A percentile compares a stretch with the other conserved stretches of the same genome.
Conservation (phyloP, 2,888 invertebrate genomes). For the Agrenia bidenticulata region DNA sequence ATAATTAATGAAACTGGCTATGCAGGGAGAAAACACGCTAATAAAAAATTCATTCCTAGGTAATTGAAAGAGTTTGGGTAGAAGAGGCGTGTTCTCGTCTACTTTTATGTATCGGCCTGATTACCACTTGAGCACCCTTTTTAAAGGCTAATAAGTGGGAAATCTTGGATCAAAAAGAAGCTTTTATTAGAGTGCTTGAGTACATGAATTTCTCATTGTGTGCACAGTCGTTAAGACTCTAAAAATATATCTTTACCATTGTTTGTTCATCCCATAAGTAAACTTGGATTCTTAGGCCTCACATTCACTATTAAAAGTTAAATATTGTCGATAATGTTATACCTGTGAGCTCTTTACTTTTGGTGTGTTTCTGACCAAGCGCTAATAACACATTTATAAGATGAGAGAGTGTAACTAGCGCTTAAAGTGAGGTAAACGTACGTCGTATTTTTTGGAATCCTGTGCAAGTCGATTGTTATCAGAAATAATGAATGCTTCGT, state of each 20-base stretch:
- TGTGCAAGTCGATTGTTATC: conserved; percentile 36
- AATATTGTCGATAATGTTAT: too few relatives aligned
- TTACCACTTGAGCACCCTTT: not conserved
- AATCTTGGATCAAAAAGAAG: not conserved
- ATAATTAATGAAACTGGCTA: conserved; percentile 10
- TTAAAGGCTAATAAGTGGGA: too few relatives aligned
- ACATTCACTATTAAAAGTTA: too few relatives aligned
- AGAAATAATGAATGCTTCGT: conserved; percentile 42
- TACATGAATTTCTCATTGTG: conserved; percentile 6
- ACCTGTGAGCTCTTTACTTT: too few relatives aligned
- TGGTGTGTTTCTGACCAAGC: too few relatives aligned
- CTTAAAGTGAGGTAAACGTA: not conserved
- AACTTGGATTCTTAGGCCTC: too few relatives aligned
- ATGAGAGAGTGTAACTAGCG: too few relatives aligned
- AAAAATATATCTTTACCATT: too few relatives aligned
- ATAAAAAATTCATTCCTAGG: conserved; percentile 34
- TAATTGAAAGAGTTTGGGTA: conserved; percentile 17
- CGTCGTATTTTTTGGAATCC: conserved; percentile 1
- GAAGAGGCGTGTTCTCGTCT: conserved; percentile 4
- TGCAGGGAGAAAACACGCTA: conserved; percentile 24
- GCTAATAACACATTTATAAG: too few relatives aligned
- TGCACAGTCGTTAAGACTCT: too few relatives aligned
- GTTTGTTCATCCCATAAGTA: too few relatives aligned
- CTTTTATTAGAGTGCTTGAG: not conserved
- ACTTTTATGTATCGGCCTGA: conserved; percentile 11